phyloP scores from a whole-genome alignment of 2,888 invertebrate species.

The Tetranychus truncatus region DNA sequence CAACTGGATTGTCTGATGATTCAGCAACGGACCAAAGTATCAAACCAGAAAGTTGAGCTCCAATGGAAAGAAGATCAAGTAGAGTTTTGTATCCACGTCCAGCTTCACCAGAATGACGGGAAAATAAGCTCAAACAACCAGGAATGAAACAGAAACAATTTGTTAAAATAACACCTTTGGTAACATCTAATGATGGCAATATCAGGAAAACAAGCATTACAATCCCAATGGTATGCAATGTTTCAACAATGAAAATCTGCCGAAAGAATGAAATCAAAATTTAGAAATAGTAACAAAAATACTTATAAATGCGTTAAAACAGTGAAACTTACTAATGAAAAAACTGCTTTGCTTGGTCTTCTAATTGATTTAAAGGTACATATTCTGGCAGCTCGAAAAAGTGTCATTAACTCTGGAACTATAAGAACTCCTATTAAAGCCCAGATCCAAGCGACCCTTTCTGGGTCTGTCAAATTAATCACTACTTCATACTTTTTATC shows the following conservation, averaged over 20 bases:
- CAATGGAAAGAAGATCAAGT: constrained; percentile 59
- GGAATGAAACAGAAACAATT: constrained; percentile 87
- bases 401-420: constrained; percentile 67
- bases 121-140: constrained; percentile 56
- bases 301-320: neutral
- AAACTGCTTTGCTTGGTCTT: constrained; percentile 46
- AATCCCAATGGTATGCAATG: constrained; percentile 67
- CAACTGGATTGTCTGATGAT: constrained; percentile 32
- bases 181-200: constrained; percentile 75
- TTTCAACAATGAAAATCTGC: constrained; percentile 58
- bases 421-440: constrained; percentile 66
- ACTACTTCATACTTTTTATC: constrained; percentile 65
- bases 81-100: constrained; percentile 29
- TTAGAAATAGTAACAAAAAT: neutral
- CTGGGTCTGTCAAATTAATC: constrained; percentile 49
- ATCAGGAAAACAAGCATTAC: constrained; percentile 68
- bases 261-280: constrained; percentile 22
- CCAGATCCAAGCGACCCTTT: constrained; percentile 83
- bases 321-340: constrained; percentile 38
- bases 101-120: constrained; percentile 55
- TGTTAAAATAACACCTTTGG: constrained; percentile 86
- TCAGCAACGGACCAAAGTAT: constrained; percentile 58
- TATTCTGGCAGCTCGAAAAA: constrained; percentile 64
- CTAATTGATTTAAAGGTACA: constrained; percentile 75
- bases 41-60: constrained; percentile 73